phyloP scores from a whole-genome alignment of 2,797 vertebrate genomes.

The Tragopan temminckii region DNA sequence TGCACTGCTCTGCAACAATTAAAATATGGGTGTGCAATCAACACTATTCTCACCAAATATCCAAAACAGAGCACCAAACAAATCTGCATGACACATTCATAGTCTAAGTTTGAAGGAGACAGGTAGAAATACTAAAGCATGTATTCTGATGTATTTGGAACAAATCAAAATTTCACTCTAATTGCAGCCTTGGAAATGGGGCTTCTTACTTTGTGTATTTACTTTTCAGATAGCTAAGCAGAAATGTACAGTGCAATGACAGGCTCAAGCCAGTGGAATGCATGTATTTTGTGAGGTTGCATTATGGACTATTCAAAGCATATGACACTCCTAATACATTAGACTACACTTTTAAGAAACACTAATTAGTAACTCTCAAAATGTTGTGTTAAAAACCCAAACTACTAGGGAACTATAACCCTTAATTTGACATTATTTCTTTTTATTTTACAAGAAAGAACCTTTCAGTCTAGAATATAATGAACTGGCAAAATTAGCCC shows the following conservation, averaged over 20 bases:
- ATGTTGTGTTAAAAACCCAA: constrained; percentile 3
- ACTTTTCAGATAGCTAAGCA: background rate
- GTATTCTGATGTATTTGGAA: background rate
- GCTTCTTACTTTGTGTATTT: background rate
- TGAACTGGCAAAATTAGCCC: constrained; percentile 54
- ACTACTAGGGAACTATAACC: constrained; percentile 37
- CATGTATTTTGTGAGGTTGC: background rate
- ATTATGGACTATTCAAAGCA: background rate
- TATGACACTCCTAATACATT: background rate
- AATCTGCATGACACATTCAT: background rate
- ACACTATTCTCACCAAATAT: background rate
- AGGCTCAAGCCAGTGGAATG: background rate
- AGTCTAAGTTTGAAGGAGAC: background rate
- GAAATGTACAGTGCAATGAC: background rate
- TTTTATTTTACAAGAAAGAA: constrained; percentile 45
- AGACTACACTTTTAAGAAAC: constrained; percentile 2
- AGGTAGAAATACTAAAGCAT: background rate
- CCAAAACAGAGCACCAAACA: background rate
- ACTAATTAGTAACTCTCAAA: constrained; percentile 54
- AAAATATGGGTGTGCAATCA: background rate
- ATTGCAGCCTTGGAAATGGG: background rate
- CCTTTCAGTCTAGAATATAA: constrained; percentile 58
- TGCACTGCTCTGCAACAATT: background rate
- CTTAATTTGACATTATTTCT: constrained; percentile 51
- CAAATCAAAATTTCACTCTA: background rate